Percentiles rank a stretch among this genome's conserved stretches.
These are phyloP conservation scores for Rhincodon typus DNA, from an alignment of 2,797 vertebrate genomes.

Conservation along the genomic window DNA sequence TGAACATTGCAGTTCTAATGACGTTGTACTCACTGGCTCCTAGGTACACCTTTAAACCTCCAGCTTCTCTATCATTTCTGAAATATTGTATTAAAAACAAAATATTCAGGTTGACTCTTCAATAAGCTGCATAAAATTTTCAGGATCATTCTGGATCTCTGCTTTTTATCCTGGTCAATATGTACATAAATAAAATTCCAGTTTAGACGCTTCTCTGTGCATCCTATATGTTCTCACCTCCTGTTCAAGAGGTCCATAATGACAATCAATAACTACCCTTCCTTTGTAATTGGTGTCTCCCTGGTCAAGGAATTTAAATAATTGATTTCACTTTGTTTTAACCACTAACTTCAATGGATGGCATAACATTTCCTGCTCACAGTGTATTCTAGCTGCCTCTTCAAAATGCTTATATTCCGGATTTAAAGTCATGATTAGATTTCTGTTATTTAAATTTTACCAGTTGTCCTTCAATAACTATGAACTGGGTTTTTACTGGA, in stretches of 20 bases:
- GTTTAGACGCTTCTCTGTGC: neutral
- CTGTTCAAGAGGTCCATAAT: neutral
- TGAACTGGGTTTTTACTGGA: too few relatives aligned
- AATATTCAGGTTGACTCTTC: neutral
- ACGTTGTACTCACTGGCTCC: neutral
- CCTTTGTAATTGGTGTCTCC: neutral
- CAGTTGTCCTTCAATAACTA: neutral
- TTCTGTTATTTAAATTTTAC: neutral
- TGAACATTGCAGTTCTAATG: constrained; percentile 1
- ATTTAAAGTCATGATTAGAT: neutral
- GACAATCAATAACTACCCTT: neutral
- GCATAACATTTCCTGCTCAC: too few relatives aligned
- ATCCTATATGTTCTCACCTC: neutral
- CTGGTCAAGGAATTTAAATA: neutral
- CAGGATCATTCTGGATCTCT: neutral
- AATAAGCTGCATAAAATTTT: neutral
- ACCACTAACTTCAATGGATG: neutral
- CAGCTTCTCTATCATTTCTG: neutral
- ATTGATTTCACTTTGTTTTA: neutral
- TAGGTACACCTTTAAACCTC: neutral
- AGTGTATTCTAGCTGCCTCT: neutral
- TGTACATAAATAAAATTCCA: neutral
- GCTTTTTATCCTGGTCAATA: neutral
- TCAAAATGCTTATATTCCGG: neutral
- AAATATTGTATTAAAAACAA: neutral